These are phyloP conservation scores for Vulpes lagopus DNA, from an alignment of 2,113 vertebrate genomes.

Conservation along the genomic window DNA sequence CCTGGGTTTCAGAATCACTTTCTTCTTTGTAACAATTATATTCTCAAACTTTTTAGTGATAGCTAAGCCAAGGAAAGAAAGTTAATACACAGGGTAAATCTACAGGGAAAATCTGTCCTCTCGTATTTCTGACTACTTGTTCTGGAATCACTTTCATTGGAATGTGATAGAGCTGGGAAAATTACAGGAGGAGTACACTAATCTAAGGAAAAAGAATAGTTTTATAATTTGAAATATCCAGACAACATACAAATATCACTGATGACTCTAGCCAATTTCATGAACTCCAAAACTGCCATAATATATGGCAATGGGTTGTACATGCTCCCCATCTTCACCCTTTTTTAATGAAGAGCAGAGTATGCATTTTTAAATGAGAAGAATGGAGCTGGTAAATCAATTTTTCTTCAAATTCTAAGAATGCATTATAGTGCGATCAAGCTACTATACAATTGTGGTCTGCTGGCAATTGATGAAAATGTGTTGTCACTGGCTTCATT, in stretches of 20 bases:
- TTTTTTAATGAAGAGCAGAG: neutral
- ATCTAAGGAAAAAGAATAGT: neutral
- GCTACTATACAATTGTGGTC: neutral
- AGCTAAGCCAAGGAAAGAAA: neutral
- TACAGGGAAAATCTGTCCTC: neutral
- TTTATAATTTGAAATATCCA: constrained; percentile 37
- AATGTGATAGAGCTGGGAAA: constrained; percentile 19
- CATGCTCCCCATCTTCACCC: neutral
- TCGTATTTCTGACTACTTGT: neutral
- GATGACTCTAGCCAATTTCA: neutral
- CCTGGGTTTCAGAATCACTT: constrained; percentile 33
- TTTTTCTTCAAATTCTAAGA: constrained; percentile 56
- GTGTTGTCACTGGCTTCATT: neutral
- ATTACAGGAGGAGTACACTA: constrained; percentile 9
- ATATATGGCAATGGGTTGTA: neutral
- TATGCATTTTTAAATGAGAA: constrained; percentile 44
- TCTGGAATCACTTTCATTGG: constrained; percentile 37
- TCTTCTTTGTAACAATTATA: constrained; percentile 21
- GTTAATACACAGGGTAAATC: neutral
- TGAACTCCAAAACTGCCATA: constrained; percentile 7
- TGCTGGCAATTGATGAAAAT: constrained; percentile 51
- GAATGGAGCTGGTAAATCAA: constrained; percentile 19
- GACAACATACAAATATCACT: neutral
- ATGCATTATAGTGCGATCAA: neutral
- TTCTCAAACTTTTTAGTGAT: constrained; percentile 12